These are phyloP conservation scores for Tanytarsus gracilentus DNA, from an alignment of 2,888 invertebrate genomes.

Conservation along the genomic window DNA sequence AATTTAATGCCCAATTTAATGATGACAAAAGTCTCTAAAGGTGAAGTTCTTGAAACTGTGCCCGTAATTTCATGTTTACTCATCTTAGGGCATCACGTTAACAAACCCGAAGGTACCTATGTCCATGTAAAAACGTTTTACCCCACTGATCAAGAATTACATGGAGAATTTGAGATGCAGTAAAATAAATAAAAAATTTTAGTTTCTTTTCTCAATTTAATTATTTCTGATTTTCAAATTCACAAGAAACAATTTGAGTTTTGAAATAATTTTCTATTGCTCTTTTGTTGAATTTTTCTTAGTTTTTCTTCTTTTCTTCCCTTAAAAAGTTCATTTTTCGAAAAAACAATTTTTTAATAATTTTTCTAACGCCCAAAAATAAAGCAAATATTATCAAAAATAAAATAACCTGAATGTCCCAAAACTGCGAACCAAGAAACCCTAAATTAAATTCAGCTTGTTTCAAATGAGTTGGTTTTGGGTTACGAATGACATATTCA, in stretches of 20 bases:
- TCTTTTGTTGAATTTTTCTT: neutral
- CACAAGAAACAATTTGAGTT: neutral
- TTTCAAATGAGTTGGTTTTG: conserved; percentile 30
- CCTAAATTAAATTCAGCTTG: neutral
- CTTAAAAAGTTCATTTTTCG: neutral
- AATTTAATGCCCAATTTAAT: neutral
- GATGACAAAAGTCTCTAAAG: neutral
- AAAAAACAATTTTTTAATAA: neutral
- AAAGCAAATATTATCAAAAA: neutral
- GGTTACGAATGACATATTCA: conserved; percentile 31
- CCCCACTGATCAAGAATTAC: neutral
- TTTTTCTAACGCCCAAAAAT: neutral
- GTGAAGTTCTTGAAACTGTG: neutral
- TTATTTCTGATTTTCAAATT: no score
- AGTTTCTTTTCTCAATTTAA: neutral
- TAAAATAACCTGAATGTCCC: neutral
- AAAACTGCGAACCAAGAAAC: neutral
- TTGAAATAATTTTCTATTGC: neutral
- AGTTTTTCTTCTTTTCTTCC: neutral
- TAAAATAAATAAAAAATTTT: neutral
- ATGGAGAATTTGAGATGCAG: neutral
- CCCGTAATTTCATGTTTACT: neutral
- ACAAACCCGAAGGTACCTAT: neutral
- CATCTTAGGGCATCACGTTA: neutral
- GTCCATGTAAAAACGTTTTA: neutral